Conservation (phyloP, 2,888 invertebrate species). For the Minunthozetes semirufus region DNA sequence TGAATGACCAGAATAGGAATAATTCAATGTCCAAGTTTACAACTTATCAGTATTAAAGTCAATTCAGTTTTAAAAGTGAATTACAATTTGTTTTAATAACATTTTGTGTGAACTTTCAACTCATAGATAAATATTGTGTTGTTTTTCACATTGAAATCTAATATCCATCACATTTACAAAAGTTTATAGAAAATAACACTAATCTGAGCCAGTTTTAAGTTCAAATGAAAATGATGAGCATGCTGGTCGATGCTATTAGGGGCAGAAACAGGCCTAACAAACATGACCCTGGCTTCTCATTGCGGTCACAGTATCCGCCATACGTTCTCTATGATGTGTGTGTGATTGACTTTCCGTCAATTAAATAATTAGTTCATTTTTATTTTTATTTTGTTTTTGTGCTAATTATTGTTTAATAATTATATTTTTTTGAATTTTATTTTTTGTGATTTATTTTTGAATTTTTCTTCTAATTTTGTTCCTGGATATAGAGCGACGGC, state of each 20-base stretch:
- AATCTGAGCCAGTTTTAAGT: neutral
- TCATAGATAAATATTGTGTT: no score
- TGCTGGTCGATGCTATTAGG: conserved; percentile 8
- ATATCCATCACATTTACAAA: no score
- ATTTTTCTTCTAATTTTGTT: neutral
- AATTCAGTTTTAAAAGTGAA: no score
- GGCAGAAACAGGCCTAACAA: neutral
- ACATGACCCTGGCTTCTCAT: neutral
- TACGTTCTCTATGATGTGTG: conserved; percentile 24
- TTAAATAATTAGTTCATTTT: neutral
- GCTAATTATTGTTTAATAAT: neutral
- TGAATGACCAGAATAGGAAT: no score
- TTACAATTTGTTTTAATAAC: no score
- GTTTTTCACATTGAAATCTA: no score
- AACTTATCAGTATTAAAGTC: no score
- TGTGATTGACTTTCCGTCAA: neutral
- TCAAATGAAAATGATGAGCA: conserved; percentile 10
- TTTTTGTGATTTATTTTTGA: neutral
- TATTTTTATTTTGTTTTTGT: neutral
- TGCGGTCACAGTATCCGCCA: conserved; percentile 15
- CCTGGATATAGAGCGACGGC: conserved; percentile 23
- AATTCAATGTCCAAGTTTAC: no score
- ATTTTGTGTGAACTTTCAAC: no score
- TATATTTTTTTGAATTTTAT: neutral
- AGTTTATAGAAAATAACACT: no score